Evolutionary conservation across 2,797 vertebrate species (phyloP).

Genomic region (Champsocephalus gunnari): DNA sequence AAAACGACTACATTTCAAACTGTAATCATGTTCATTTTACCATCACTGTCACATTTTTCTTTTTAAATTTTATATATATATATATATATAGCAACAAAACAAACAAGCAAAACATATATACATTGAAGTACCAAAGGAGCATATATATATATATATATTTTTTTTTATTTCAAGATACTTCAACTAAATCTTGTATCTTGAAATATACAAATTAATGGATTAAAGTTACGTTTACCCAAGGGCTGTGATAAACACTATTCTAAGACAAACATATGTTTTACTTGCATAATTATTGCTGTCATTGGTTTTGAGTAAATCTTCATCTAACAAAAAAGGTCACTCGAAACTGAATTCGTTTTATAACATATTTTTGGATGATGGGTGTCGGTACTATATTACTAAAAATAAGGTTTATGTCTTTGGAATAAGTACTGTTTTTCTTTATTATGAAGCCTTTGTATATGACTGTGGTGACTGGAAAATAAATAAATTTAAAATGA

Average conservation of each 20-base stretch:
- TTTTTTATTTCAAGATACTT: too few species aligned
- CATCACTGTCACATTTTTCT: slow-evolving; percentile 7
- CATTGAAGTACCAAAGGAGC: too few species aligned
- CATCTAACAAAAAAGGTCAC: too few species aligned
- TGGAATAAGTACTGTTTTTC: slow-evolving; percentile 2
- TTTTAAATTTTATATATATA: neutral
- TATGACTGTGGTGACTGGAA: slow-evolving; percentile 12
- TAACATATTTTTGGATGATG: neutral
- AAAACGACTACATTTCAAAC: slow-evolving; percentile 7
- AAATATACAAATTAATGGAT: neutral
- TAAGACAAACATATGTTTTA: neutral
- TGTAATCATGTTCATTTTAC: neutral
- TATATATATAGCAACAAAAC: neutral
- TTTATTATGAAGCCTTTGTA: slow-evolving; percentile 5
- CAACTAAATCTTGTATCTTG: neutral
- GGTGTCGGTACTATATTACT: neutral
- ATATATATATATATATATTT: too few species aligned
- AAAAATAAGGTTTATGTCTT: neutral
- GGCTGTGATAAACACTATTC: neutral
- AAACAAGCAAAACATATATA: too few species aligned
- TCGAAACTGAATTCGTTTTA: neutral
- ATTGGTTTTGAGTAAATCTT: neutral
- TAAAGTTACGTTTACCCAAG: neutral
- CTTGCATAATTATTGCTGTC: neutral
- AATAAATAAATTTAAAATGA: slow-evolving; percentile 26